These are phyloP conservation scores for Empidonax traillii DNA, from an alignment of 2,113 vertebrate genomes.

Conservation along the genomic window DNA sequence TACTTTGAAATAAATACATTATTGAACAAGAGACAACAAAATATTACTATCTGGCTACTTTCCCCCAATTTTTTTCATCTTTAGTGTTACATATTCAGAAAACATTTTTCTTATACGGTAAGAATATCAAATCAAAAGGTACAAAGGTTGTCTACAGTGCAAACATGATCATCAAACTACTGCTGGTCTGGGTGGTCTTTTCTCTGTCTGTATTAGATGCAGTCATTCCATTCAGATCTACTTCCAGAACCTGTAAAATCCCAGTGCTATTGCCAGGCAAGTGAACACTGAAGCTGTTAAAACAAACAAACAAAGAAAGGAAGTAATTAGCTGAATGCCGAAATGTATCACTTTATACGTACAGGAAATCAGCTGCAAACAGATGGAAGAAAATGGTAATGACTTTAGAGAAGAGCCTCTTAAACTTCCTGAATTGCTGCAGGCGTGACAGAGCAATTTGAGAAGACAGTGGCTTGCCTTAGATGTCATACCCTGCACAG, in stretches of 20 bases:
- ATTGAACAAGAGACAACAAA: background rate
- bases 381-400: background rate
- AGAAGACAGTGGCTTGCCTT: background rate
- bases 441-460: background rate
- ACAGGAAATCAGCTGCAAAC: background rate
- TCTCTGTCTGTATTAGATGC: background rate
- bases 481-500: rapidly evolving
- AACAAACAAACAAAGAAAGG: background rate
- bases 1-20: background rate
- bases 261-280: slow-evolving; percentile 89
- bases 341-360: background rate
- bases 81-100: background rate
- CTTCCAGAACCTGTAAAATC: slow-evolving; percentile 91
- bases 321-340: background rate
- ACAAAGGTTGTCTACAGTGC: background rate
- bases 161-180: rapidly evolving
- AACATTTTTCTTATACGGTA: background rate
- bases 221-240: slow-evolving; percentile 18
- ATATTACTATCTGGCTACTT: background rate
- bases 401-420: background rate
- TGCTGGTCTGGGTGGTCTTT: background rate
- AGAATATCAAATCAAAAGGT: background rate
- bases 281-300: slow-evolving; percentile 87
- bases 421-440: background rate
- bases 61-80: background rate